Conservation (phyloP, 2,113 vertebrate species). For the Xiphophorus hellerii region DNA sequence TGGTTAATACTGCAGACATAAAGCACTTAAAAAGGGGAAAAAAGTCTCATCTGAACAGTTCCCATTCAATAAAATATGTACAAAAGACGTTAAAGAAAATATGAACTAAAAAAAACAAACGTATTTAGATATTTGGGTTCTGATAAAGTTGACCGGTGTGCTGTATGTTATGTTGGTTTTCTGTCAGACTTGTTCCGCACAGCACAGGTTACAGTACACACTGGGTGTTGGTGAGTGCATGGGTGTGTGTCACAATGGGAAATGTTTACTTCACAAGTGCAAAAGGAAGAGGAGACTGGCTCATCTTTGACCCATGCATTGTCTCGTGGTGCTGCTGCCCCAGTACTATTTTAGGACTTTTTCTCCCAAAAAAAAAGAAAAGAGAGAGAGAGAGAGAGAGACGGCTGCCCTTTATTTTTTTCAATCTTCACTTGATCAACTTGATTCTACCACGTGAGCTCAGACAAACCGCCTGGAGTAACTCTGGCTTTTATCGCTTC, state of each 20-base stretch:
- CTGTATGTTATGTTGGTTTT: not conserved
- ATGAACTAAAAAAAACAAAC: not conserved
- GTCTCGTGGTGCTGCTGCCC: conserved; percentile 70
- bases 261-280: conserved; percentile 77
- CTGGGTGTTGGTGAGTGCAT: conserved; percentile 17
- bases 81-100: not conserved
- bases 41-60: not conserved
- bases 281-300: conserved; percentile 73
- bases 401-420: conserved; percentile 14
- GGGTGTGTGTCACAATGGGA: conserved; percentile 60
- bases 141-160: not conserved
- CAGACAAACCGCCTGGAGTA: conserved; percentile 1
- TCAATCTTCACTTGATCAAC: not conserved
- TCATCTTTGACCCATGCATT: conserved; percentile 80
- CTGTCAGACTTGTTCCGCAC: not conserved
- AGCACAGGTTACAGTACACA: not conserved
- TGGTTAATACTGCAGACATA: not conserved
- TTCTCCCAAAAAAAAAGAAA: conserved; percentile 43
- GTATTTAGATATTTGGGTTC: no score
- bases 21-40: not conserved
- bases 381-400: no score
- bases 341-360: conserved; percentile 76
- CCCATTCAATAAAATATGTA: not conserved
- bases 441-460: not conserved
- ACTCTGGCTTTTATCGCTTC: conserved; percentile 21